Percentiles rank a stretch among this genome's conserved stretches.
Evolutionary conservation across 2,888 invertebrate species (phyloP).

Genomic region (Lithodes maja): DNA sequence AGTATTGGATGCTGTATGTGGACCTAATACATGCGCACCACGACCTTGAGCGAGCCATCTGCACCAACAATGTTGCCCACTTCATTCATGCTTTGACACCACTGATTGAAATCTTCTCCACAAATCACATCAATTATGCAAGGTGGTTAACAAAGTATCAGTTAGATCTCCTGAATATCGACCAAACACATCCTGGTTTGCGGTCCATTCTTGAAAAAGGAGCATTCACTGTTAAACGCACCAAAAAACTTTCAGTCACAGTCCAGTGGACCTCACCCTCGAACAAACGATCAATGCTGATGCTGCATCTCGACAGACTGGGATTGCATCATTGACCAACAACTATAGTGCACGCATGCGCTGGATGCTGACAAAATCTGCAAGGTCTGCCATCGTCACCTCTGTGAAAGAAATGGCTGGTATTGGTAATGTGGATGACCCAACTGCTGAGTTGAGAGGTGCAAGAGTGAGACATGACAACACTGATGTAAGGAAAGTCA

Average conservation of each 20-base stretch:
- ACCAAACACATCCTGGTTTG: slow-evolving; percentile 19
- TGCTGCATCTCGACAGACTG: neutral
- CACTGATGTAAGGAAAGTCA: too few species aligned
- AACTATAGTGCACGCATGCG: neutral
- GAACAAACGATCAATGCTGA: slow-evolving; percentile 24
- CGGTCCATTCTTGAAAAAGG: slow-evolving; percentile 16
- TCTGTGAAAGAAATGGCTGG: slow-evolving; percentile 14
- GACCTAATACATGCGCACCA: neutral
- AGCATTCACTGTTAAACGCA: slow-evolving; percentile 6
- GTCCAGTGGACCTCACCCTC: slow-evolving; percentile 2
- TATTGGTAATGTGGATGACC: slow-evolving; percentile 14
- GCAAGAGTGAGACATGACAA: neutral
- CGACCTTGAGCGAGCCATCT: slow-evolving; percentile 1
- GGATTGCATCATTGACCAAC: slow-evolving; percentile 1
- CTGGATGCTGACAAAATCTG: slow-evolving; percentile 18
- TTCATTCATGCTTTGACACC: slow-evolving; percentile 7
- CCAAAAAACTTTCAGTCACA: slow-evolving; percentile 20
- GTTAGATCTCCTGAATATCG: neutral
- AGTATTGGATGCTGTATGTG: slow-evolving; percentile 12
- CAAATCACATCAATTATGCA: neutral
- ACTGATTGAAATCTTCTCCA: slow-evolving; percentile 13
- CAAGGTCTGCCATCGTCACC: neutral
- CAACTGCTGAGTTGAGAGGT: slow-evolving; percentile 15
- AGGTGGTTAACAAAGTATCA: too few species aligned
- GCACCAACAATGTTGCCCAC: neutral